Percentiles rank a stretch among this genome's conserved stretches.
phyloP scores from a whole-genome alignment of 2,888 invertebrate genomes.

The Allygus modestus region DNA sequence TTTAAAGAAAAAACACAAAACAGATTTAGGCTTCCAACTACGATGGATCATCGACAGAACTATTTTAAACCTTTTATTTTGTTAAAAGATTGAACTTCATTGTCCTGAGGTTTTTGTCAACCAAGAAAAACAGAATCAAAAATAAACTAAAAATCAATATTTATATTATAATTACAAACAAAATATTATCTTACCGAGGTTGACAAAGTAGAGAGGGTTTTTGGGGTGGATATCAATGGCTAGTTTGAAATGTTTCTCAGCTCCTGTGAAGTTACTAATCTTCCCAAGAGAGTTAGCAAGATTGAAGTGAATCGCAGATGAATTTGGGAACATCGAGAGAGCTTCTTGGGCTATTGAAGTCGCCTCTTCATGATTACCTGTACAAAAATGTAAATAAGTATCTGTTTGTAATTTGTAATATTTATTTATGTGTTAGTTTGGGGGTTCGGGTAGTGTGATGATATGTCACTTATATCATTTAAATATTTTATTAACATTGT shows the following conservation, averaged over 20 bases:
- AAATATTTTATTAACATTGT: too few species aligned
- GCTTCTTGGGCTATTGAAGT: constrained; percentile 84
- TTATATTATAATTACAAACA: too few species aligned
- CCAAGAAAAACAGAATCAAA: too few species aligned
- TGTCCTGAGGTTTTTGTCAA: too few species aligned
- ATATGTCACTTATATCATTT: too few species aligned
- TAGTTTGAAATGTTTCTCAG: constrained; percentile 88
- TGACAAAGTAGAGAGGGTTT: constrained; percentile 91
- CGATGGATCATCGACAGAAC: too few species aligned
- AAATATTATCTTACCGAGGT: constrained; percentile 84
- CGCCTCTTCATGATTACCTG: constrained; percentile 83
- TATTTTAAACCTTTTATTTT: too few species aligned
- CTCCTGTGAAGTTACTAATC: constrained; percentile 84
- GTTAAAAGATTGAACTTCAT: too few species aligned
- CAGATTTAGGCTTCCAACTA: too few species aligned
- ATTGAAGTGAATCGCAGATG: constrained; percentile 89
- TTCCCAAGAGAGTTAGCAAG: constrained; percentile 94
- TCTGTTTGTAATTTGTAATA: not conserved
- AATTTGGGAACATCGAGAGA: constrained; percentile 83
- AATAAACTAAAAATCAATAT: too few species aligned
- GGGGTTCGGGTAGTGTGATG: not conserved
- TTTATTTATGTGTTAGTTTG: not conserved
- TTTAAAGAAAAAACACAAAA: too few species aligned
- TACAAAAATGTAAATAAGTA: constrained; percentile 66
- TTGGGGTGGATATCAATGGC: constrained; percentile 83